A percentile compares a stretch with the other conserved stretches of the same genome.
Conservation (phyloP, 2,113 vertebrate genomes). For the Verasper variegatus region DNA sequence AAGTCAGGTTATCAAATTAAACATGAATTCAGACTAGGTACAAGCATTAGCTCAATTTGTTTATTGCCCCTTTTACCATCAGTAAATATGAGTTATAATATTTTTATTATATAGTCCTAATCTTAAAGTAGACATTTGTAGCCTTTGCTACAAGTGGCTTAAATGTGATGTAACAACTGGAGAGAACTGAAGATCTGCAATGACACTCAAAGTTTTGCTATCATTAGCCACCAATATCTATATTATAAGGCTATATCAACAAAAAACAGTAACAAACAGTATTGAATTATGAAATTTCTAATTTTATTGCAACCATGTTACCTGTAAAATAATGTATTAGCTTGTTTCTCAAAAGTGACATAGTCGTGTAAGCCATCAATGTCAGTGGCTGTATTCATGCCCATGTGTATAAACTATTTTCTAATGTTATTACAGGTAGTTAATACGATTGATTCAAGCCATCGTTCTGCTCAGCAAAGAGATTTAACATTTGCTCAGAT, state of each 20-base stretch:
- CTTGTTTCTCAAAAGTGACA: slow-evolving; percentile 2
- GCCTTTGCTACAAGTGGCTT: not conserved
- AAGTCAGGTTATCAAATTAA: slow-evolving; percentile 17
- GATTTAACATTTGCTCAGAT: slow-evolving; percentile 36
- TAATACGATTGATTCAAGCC: slow-evolving; percentile 42
- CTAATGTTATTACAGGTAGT: slow-evolving; percentile 22
- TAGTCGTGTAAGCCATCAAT: not conserved
- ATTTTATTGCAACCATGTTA: not conserved
- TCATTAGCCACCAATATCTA: too few species aligned
- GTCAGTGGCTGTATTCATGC: not conserved
- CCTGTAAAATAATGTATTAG: not conserved
- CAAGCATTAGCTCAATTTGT: too few species aligned
- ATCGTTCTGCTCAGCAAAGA: slow-evolving; percentile 62
- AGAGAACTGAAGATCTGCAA: not conserved
- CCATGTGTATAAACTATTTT: slow-evolving; percentile 32
- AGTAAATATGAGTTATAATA: too few species aligned
- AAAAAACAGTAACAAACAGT: not conserved
- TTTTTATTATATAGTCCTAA: too few species aligned
- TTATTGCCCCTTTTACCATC: too few species aligned
- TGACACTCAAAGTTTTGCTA: too few species aligned
- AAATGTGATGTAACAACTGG: not conserved
- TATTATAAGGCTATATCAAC: not conserved
- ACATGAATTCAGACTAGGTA: slow-evolving; percentile 59
- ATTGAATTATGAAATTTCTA: not conserved
- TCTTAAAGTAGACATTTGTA: too few species aligned